These are phyloP conservation scores for Drosophila paramelanica DNA, from an alignment of 2,888 invertebrate species.

Conservation along the genomic window DNA sequence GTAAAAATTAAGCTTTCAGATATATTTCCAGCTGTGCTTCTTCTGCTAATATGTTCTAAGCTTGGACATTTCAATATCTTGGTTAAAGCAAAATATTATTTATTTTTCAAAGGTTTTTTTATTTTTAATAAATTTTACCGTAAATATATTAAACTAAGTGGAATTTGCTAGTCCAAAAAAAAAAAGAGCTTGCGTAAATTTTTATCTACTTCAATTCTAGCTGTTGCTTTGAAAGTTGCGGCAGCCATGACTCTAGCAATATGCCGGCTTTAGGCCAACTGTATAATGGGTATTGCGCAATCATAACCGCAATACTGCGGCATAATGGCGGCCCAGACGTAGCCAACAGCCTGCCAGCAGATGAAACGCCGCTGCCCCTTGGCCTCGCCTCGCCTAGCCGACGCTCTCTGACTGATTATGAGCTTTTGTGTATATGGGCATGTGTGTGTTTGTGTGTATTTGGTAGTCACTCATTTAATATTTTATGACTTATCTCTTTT, in stretches of 20 bases:
- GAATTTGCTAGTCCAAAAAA: too few species aligned
- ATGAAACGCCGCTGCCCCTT: conserved; percentile 56
- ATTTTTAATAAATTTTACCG: too few species aligned
- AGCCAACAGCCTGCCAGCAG: conserved; percentile 50
- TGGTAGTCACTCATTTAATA: conserved; percentile 68
- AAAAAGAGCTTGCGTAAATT: background rate
- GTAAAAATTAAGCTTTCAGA: background rate
- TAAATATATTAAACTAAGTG: too few species aligned
- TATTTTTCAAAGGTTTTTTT: too few species aligned
- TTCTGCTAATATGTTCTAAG: too few species aligned
- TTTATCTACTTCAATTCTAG: too few species aligned
- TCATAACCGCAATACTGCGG: conserved; percentile 66
- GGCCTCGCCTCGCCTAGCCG: conserved; percentile 19
- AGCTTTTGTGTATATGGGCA: conserved; percentile 17
- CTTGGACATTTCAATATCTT: too few species aligned
- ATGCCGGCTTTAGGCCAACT: rapidly evolving
- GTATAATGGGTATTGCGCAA: conserved; percentile 32
- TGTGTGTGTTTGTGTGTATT: conserved; percentile 27
- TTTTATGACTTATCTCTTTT: conserved; percentile 77
- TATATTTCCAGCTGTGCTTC: background rate
- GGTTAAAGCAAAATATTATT: too few species aligned
- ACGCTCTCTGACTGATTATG: conserved; percentile 56
- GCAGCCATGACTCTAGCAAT: too few species aligned
- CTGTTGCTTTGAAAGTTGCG: too few species aligned
- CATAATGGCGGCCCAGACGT: conserved; percentile 32